phyloP scores from a whole-genome alignment of 2,113 vertebrate genomes.

The Rhinolophus sinicus region DNA sequence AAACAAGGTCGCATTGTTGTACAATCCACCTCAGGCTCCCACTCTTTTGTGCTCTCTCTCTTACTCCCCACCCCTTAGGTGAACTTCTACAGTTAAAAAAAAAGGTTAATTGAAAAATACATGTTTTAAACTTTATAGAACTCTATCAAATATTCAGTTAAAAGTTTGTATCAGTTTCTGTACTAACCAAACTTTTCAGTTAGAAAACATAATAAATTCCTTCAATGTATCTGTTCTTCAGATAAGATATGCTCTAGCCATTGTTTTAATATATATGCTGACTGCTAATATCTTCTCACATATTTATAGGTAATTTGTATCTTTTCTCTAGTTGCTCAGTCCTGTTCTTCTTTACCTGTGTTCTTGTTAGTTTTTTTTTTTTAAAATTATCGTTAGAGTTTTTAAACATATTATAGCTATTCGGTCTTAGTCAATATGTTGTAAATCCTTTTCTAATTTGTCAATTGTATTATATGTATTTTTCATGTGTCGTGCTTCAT shows the following conservation, averaged over 20 bases:
- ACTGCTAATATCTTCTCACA: not conserved
- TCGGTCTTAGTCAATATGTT: not conserved
- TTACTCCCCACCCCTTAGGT: too few species aligned
- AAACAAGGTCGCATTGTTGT: too few species aligned
- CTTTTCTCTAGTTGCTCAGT: not conserved
- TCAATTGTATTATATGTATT: not conserved
- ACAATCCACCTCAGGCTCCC: too few species aligned
- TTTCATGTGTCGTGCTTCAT: not conserved
- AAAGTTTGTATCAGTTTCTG: too few species aligned
- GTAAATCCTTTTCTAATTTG: not conserved
- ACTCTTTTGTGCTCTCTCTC: too few species aligned
- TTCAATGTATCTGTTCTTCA: not conserved
- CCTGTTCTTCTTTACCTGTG: not conserved
- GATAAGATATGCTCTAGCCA: not conserved
- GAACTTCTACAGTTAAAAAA: too few species aligned
- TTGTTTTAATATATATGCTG: not conserved
- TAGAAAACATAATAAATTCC: not conserved
- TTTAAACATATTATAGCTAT: not conserved
- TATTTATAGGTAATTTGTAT: not conserved
- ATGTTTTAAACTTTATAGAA: too few species aligned
- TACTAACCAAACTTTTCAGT: not conserved
- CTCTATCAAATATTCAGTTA: too few species aligned
- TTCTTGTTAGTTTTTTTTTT: not conserved
- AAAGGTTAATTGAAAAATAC: too few species aligned
- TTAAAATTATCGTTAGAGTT: not conserved